Conservation (phyloP, 1,140 invertebrate species). For the Phthorimaea operculella region DNA sequence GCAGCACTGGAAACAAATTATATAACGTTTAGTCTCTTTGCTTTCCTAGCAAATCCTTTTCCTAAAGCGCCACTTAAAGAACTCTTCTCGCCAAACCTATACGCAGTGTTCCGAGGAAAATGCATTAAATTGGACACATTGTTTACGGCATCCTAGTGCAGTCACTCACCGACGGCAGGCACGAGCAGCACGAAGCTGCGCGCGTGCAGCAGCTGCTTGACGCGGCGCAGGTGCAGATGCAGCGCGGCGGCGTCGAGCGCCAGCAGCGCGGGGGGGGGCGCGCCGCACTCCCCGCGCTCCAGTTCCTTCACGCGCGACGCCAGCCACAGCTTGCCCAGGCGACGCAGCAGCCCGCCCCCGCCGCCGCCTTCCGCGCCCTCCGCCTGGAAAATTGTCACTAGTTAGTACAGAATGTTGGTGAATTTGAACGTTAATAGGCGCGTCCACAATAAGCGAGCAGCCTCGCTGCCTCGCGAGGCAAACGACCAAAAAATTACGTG, state of each 20-base stretch:
- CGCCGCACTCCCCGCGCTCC: constrained; percentile 55
- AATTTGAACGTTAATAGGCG: too few relatives aligned
- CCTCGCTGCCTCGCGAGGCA: too few relatives aligned
- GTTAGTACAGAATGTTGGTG: background rate
- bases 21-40: background rate
- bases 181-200: constrained; percentile 46
- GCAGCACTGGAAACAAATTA: constrained; percentile 77
- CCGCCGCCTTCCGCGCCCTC: constrained; percentile 25
- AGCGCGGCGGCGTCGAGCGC: constrained; percentile 60
- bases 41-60: too few relatives aligned
- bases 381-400: background rate
- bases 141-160: background rate
- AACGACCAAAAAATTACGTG: too few relatives aligned
- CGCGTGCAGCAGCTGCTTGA: constrained; percentile 78
- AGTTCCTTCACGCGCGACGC: constrained; percentile 70
- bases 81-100: too few relatives aligned
- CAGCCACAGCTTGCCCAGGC: constrained; percentile 69
- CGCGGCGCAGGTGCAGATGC: constrained; percentile 71
- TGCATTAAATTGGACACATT: too few relatives aligned
- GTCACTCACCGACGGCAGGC: constrained; percentile 41
- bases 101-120: too few relatives aligned
- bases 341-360: constrained; percentile 56
- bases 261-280: constrained; percentile 53
- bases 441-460: too few relatives aligned
- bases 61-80: too few relatives aligned